Conservation (phyloP, 2,113 vertebrate species). For the Jacana jacana region DNA sequence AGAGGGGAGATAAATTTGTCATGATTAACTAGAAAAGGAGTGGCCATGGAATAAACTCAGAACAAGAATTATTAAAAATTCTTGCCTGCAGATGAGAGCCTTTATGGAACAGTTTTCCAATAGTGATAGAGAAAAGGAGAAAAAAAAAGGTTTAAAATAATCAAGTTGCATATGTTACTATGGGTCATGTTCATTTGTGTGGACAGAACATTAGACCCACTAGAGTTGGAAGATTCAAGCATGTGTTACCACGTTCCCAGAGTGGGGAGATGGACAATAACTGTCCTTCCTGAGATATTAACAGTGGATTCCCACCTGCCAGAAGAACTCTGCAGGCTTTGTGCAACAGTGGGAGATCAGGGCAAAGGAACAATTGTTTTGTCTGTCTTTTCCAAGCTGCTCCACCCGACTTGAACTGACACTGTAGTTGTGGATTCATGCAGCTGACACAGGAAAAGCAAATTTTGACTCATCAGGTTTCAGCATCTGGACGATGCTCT, state of each 20-base stretch:
- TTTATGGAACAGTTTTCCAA: neutral
- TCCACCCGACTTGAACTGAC: neutral
- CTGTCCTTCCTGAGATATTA: neutral
- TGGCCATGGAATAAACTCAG: neutral
- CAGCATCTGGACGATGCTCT: fast-evolving
- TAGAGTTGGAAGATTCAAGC: neutral
- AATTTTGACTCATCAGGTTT: neutral
- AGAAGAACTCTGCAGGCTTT: neutral
- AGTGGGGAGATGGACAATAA: neutral
- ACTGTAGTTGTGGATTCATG: neutral
- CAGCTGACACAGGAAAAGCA: neutral
- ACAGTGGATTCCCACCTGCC: neutral
- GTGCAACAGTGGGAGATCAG: fast-evolving
- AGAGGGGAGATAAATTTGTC: neutral
- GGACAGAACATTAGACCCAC: neutral
- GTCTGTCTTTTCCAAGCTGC: neutral
- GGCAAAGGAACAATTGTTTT: neutral
- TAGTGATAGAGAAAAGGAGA: neutral
- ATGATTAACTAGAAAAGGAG: neutral
- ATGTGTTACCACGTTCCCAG: neutral
- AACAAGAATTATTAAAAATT: neutral
- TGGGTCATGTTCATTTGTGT: neutral
- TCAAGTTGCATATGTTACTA: neutral
- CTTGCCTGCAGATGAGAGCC: neutral
- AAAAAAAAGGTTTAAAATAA: neutral